A percentile compares a stretch with the other conserved stretches of the same genome.
Evolutionary conservation across 2,888 invertebrate species (phyloP).

Genomic region (Leptinotarsa haldemani): DNA sequence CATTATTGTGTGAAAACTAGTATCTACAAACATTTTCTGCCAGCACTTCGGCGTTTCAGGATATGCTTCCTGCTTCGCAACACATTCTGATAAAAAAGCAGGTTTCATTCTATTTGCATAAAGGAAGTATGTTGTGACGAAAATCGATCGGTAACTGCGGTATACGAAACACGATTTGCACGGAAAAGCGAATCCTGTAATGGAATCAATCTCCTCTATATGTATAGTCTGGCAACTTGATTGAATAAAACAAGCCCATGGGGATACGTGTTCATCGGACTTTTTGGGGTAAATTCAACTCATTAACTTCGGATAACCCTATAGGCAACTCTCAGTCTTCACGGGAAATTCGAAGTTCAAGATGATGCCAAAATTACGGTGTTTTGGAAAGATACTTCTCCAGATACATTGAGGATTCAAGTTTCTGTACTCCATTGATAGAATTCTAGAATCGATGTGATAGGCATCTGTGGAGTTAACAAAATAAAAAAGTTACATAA

Average conservation of each 20-base stretch:
- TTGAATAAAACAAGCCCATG: not conserved
- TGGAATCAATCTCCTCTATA: not conserved
- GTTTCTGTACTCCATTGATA: no score
- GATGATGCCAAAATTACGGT: not conserved
- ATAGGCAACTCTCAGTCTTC: not conserved
- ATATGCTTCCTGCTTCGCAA: constrained; percentile 1
- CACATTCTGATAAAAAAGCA: constrained; percentile 8
- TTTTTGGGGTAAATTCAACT: not conserved
- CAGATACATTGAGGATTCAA: not conserved
- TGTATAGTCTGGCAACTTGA: not conserved
- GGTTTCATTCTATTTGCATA: constrained; percentile 1
- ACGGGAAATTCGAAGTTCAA: not conserved
- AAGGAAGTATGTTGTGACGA: not conserved
- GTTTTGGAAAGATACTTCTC: not conserved
- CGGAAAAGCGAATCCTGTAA: constrained; percentile 1
- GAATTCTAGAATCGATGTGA: no score
- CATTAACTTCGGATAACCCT: not conserved
- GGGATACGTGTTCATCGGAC: not conserved
- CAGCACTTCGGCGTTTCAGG: not conserved
- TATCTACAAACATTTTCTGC: not conserved
- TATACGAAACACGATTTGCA: constrained; percentile 3
- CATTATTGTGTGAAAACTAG: not conserved
- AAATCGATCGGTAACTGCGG: not conserved
- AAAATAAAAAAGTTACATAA: no score
- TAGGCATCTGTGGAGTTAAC: no score